Evolutionary conservation across 2,113 vertebrate genomes (phyloP).

Genomic region (Protobothrops mucrosquamatus): DNA sequence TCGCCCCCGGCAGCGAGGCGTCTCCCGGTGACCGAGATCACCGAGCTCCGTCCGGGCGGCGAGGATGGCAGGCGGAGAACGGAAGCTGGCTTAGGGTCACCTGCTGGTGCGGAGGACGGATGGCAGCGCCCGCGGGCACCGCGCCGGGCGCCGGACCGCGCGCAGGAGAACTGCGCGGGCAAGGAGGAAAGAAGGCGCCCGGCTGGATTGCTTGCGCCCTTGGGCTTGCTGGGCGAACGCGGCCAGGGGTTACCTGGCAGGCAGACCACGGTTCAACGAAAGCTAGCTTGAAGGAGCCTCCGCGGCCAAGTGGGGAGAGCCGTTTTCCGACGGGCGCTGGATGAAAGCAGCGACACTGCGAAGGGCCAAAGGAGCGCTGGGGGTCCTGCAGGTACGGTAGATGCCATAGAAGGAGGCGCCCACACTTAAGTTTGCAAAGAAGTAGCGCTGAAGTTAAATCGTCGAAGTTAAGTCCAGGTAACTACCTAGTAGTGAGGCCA

Average conservation of each 20-base stretch:
- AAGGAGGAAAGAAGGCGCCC: rapidly evolving
- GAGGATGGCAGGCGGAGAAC: not conserved
- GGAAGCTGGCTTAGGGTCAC: slow-evolving; percentile 61
- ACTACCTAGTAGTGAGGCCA: too few relatives aligned
- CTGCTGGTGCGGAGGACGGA: slow-evolving; percentile 72
- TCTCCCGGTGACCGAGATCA: slow-evolving; percentile 24
- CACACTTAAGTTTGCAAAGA: not conserved
- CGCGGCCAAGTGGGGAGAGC: not conserved
- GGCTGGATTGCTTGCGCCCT: not conserved
- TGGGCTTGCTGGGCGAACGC: not conserved
- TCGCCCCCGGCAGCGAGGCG: not conserved
- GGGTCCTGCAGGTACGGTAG: not conserved
- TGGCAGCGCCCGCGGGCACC: slow-evolving; percentile 12
- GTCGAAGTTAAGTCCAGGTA: too few relatives aligned
- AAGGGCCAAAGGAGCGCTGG: not conserved
- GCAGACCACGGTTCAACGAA: not conserved
- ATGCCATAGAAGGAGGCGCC: not conserved
- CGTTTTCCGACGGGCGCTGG: not conserved
- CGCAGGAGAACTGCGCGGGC: not conserved
- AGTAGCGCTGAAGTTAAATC: not conserved
- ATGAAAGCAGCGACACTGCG: not conserved
- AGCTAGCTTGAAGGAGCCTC: not conserved
- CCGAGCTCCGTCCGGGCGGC: slow-evolving; percentile 9
- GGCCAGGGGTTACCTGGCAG: not conserved
- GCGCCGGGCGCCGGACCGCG: not conserved